Conservation (phyloP, 2,888 invertebrate genomes). For the Pristionchus japonicus region DNA sequence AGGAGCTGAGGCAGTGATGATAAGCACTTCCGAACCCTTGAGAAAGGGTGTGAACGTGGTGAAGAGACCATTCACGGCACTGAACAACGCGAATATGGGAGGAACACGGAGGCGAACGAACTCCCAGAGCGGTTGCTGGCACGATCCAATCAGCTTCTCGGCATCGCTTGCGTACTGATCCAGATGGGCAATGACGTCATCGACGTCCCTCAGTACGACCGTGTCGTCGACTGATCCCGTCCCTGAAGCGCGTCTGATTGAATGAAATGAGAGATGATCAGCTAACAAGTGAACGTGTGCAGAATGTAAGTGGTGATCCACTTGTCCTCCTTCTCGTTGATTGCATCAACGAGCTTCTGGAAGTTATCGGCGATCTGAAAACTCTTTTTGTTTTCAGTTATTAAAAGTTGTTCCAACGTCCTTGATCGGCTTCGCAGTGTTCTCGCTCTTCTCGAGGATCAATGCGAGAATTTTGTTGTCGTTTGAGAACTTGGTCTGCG, state of each 20-base stretch:
- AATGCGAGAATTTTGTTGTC: conserved; percentile 8
- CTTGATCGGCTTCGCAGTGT: not conserved
- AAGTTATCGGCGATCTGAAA: conserved; percentile 12
- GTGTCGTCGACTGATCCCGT: not conserved
- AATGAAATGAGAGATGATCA: not conserved
- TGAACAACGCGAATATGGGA: not conserved
- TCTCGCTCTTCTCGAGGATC: not conserved
- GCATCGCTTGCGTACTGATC: not conserved
- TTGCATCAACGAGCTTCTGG: not conserved
- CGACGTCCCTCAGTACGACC: not conserved
- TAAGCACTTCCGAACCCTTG: conserved; percentile 11
- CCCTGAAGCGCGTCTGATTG: not conserved
- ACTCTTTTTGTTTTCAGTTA: too few species aligned
- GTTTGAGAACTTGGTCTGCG: not conserved
- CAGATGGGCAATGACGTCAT: not conserved
- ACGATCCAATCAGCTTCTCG: not conserved
- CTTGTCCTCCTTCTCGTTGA: not conserved
- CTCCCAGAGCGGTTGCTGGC: conserved; percentile 33
- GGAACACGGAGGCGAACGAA: not conserved
- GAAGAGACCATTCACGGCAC: conserved; percentile 13
- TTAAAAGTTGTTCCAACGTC: not conserved
- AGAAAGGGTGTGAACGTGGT: not conserved
- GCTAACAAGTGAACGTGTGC: conserved; percentile 26
- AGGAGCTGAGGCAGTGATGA: conserved; percentile 18
- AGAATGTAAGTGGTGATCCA: conserved; percentile 20